Evolutionary conservation across 2,888 invertebrate species (phyloP).

Genomic region (Bhutanitis thaidina): DNA sequence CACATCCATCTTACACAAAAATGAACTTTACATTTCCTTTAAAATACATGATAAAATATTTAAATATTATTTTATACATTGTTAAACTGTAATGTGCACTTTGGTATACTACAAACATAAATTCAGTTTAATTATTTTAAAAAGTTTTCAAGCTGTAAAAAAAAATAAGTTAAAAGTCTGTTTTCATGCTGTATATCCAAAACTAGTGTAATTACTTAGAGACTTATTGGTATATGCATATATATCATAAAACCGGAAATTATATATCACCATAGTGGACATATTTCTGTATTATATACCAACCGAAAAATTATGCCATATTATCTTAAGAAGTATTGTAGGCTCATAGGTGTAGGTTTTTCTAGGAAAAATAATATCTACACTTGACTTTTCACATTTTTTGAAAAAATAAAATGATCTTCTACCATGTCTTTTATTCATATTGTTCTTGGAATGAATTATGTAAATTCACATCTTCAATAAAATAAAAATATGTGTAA

Average conservation of each 20-base stretch:
- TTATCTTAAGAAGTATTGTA: too few relatives aligned
- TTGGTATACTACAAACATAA: conserved; percentile 15
- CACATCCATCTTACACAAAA: too few relatives aligned
- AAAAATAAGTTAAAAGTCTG: conserved; percentile 1
- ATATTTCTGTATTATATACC: too few relatives aligned
- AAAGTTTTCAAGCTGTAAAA: neutral
- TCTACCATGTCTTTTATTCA: conserved; percentile 32
- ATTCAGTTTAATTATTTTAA: conserved; percentile 3
- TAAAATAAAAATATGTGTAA: conserved; percentile 18
- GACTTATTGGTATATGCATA: too few relatives aligned
- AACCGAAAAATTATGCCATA: too few relatives aligned
- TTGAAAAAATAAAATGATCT: too few relatives aligned
- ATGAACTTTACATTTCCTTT: too few relatives aligned
- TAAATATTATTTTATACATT: conserved; percentile 11
- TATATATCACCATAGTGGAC: conserved; percentile 22
- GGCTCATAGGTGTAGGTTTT: too few relatives aligned
- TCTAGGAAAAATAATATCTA: too few relatives aligned
- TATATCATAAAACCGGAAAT: conserved; percentile 33
- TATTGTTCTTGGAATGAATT: conserved; percentile 25
- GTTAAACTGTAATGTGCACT: conserved; percentile 11
- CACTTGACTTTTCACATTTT: too few relatives aligned
- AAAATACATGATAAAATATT: neutral
- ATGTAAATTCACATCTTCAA: neutral
- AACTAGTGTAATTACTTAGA: conserved; percentile 5
- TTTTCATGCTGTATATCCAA: conserved; percentile 26